Conservation (phyloP, 2,888 invertebrate genomes). For the Agrilus biguttatus region DNA sequence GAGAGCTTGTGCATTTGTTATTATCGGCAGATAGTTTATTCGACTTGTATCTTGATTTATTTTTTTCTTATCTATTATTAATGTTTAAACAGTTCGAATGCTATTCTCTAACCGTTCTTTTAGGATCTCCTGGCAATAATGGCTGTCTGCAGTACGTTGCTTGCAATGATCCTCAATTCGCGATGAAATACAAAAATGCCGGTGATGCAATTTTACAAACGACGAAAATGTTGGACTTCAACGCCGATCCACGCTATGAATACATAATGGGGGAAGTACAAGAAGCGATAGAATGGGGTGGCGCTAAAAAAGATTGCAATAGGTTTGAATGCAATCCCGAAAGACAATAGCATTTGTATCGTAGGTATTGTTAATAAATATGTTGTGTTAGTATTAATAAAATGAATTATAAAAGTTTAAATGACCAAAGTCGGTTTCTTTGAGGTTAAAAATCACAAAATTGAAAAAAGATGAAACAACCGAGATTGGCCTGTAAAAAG, state of each 20-base stretch:
- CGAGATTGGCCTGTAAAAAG: too few species aligned
- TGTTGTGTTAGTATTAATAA: too few species aligned
- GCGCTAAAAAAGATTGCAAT: constrained; percentile 21
- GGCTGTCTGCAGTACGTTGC: constrained; percentile 63
- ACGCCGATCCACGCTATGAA: constrained; percentile 41
- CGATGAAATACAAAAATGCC: constrained; percentile 60
- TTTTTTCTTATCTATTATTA: too few species aligned
- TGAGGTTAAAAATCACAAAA: too few species aligned
- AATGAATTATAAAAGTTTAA: too few species aligned
- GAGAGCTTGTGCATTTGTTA: too few species aligned
- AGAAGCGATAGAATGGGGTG: constrained; percentile 23
- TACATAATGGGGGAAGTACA: constrained; percentile 23
- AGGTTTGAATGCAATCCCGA: constrained; percentile 18
- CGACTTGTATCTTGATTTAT: too few species aligned
- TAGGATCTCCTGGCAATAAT: constrained; percentile 47
- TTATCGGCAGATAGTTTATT: too few species aligned
- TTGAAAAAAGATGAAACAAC: too few species aligned
- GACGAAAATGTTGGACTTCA: constrained; percentile 40
- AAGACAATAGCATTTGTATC: neutral
- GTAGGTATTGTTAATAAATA: too few species aligned
- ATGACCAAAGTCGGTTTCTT: too few species aligned
- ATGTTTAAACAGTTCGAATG: too few species aligned
- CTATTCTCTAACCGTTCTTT: neutral
- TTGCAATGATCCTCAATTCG: constrained; percentile 58
- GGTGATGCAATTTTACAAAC: constrained; percentile 63